phyloP scores from a whole-genome alignment of 2,113 vertebrate genomes.

The Chrysemys picta region DNA sequence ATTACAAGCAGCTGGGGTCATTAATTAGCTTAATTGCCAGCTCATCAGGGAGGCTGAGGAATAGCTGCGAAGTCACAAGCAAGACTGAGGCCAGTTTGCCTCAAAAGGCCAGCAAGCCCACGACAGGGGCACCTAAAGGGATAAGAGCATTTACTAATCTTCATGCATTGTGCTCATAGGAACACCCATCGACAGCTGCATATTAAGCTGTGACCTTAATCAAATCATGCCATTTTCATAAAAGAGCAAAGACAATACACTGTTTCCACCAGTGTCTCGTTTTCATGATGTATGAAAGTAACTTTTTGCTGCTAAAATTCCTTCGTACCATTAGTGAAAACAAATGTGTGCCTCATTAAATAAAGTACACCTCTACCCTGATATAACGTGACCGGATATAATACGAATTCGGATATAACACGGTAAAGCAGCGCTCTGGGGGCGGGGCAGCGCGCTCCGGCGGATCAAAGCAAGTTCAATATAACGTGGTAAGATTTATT shows the following conservation, averaged over 20 bases:
- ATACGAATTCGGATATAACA: too few relatives aligned
- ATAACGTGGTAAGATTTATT: too few relatives aligned
- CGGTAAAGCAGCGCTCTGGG: too few relatives aligned
- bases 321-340: conserved; percentile 37
- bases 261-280: conserved; percentile 44
- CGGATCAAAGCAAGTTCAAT: too few relatives aligned
- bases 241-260: conserved; percentile 58
- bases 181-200: conserved; percentile 33
- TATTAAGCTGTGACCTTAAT: conserved; percentile 11
- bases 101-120: background rate
- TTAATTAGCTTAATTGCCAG: background rate
- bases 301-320: conserved; percentile 29
- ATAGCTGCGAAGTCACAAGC: background rate
- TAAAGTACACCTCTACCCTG: background rate
- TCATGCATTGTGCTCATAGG: background rate
- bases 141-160: background rate
- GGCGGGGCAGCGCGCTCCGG: too few relatives aligned
- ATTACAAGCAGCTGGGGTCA: background rate
- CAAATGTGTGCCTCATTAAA: background rate
- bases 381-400: too few relatives aligned
- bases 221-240: conserved; percentile 2
- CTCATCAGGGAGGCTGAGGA: background rate
- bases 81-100: background rate
- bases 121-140: background rate
- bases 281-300: conserved; percentile 25